These are phyloP conservation scores for Ornithorhynchus anatinus DNA, from an alignment of 2,113 vertebrate species.

Conservation along the genomic window DNA sequence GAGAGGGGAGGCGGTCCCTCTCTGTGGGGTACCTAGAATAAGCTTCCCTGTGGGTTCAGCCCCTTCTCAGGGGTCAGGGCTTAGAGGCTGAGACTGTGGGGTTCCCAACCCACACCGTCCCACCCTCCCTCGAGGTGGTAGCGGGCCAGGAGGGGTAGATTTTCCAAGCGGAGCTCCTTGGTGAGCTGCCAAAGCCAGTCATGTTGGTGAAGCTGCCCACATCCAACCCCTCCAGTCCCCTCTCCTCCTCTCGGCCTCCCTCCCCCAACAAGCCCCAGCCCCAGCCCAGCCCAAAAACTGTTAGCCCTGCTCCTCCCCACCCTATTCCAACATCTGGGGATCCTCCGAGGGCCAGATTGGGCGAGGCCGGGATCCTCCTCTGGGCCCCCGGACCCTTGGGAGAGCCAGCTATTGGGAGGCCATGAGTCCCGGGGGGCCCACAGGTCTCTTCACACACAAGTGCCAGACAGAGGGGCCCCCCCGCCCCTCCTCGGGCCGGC, in stretches of 20 bases:
- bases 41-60: not conserved
- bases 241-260: not conserved
- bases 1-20: too few species aligned
- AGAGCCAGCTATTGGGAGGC: not conserved
- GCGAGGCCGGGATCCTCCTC: too few species aligned
- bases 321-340: not conserved
- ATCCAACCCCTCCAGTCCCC: too few species aligned
- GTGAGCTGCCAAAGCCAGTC: slow-evolving; percentile 36
- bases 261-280: not conserved
- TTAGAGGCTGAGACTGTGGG: not conserved
- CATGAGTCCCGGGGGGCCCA: not conserved
- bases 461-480: not conserved
- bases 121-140: not conserved
- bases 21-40: not conserved
- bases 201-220: too few species aligned
- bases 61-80: not conserved
- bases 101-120: not conserved
- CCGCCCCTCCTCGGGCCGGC: not conserved
- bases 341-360: too few species aligned
- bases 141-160: not conserved
- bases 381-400: too few species aligned
- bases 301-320: not conserved
- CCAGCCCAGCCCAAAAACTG: not conserved
- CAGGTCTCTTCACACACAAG: slow-evolving; percentile 27
- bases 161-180: slow-evolving; percentile 1